A percentile compares a stretch with the other conserved stretches of the same genome.
phyloP scores from a whole-genome alignment of 2,797 vertebrate genomes.

The Streptopelia turtur region DNA sequence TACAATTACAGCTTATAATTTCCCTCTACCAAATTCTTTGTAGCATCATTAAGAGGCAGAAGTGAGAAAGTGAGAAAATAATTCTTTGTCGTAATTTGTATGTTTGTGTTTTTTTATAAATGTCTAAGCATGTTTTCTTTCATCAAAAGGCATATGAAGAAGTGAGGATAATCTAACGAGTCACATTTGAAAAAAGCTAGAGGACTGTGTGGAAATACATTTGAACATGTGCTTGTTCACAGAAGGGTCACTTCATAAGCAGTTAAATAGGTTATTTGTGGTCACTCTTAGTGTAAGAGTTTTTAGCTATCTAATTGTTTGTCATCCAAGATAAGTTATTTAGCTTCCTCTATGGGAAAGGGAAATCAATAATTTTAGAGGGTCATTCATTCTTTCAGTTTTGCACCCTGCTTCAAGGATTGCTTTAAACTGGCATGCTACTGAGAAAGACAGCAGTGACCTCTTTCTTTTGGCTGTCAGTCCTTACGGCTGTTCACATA shows the following conservation, averaged over 20 bases:
- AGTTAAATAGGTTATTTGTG: background rate
- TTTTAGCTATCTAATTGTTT: constrained; percentile 10
- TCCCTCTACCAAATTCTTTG: background rate
- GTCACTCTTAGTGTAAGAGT: background rate
- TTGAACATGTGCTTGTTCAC: background rate
- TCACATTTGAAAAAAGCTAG: background rate
- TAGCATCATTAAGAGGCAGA: background rate
- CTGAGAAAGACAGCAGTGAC: background rate
- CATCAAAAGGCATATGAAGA: background rate
- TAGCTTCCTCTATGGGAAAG: background rate
- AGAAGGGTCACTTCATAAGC: background rate
- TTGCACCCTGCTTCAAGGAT: background rate
- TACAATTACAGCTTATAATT: background rate
- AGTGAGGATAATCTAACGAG: background rate
- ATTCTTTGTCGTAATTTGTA: background rate
- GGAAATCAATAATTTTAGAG: background rate
- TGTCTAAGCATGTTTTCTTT: background rate
- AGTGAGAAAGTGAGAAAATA: background rate
- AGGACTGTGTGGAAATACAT: background rate
- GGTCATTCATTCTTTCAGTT: background rate
- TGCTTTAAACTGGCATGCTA: background rate
- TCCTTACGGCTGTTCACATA: background rate
- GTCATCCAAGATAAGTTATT: background rate
- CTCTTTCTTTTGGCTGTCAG: background rate
- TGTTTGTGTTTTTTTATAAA: background rate